Conservation (phyloP, 2,113 vertebrate genomes). For the Eidolon helvum region DNA sequence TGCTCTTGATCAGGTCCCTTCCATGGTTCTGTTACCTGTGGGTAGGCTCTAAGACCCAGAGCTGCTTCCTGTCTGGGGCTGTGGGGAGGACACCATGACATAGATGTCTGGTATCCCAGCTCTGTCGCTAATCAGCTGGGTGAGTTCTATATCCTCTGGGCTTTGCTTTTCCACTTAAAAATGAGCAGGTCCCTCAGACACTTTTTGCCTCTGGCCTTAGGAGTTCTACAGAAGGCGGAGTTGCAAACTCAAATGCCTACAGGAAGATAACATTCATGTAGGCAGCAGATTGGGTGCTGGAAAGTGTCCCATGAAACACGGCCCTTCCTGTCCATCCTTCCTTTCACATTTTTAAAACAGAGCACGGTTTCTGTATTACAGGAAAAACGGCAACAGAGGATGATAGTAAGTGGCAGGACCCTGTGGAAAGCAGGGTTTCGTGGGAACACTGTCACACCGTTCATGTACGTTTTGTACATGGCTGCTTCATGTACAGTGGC, state of each 20-base stretch:
- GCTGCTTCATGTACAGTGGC: accelerated
- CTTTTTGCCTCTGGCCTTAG: too few relatives aligned
- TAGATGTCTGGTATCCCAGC: neutral
- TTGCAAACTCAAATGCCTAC: neutral
- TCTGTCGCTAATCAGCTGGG: neutral
- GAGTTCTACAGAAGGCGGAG: neutral
- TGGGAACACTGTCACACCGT: accelerated
- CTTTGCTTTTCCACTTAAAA: neutral
- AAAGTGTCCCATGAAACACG: neutral
- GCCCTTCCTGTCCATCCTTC: neutral
- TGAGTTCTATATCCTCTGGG: neutral
- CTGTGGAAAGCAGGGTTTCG: neutral
- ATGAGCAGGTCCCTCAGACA: neutral
- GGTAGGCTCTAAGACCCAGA: neutral
- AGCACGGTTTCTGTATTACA: neutral
- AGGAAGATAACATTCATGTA: neutral
- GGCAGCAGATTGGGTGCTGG: neutral
- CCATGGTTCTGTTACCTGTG: neutral
- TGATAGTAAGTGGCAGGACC: neutral
- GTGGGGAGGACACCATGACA: neutral
- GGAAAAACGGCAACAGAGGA: neutral
- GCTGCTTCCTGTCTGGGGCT: neutral
- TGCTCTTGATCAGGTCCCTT: neutral
- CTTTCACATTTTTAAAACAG: neutral
- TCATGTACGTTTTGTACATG: accelerated